phyloP scores from a whole-genome alignment of 1,140 invertebrate genomes.

The Nephila pilipes region DNA sequence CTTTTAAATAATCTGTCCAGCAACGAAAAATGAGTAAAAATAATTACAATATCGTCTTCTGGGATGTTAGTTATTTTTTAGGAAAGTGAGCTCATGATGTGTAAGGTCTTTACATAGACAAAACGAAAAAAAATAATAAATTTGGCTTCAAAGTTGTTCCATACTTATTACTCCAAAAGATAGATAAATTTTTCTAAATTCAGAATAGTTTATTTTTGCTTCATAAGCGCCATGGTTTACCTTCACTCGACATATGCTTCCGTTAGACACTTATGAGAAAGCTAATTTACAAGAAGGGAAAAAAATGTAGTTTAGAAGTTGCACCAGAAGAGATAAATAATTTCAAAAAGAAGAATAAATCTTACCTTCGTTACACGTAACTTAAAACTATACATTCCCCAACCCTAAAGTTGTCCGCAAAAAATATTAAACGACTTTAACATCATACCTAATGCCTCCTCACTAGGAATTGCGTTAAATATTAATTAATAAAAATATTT shows the following conservation, averaged over 20 bases:
- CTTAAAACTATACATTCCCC: background rate
- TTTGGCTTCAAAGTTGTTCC: background rate
- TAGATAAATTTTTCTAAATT: constrained; percentile 13
- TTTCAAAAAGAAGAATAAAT: background rate
- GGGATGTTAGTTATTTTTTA: too few species aligned
- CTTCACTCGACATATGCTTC: background rate
- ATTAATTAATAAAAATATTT: constrained; percentile 71
- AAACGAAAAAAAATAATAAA: background rate
- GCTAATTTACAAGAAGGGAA: background rate
- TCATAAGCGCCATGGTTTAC: background rate
- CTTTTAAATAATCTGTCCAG: background rate
- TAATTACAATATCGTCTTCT: too few species aligned
- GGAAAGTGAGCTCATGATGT: background rate
- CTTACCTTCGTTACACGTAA: background rate
- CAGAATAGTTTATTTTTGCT: background rate
- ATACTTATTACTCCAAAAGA: background rate
- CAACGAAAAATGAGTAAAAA: background rate
- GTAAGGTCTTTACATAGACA: background rate
- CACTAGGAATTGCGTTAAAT: constrained; percentile 57
- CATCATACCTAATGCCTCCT: constrained; percentile 10
- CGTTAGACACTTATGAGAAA: background rate
- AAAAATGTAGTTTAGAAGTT: background rate
- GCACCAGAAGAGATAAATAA: constrained; percentile 30
- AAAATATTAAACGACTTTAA: constrained; percentile 49
- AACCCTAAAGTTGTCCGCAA: background rate